Base-by-base conservation (phyloP, 1,140 invertebrate genomes). In the Drosophila busckii region DNA sequence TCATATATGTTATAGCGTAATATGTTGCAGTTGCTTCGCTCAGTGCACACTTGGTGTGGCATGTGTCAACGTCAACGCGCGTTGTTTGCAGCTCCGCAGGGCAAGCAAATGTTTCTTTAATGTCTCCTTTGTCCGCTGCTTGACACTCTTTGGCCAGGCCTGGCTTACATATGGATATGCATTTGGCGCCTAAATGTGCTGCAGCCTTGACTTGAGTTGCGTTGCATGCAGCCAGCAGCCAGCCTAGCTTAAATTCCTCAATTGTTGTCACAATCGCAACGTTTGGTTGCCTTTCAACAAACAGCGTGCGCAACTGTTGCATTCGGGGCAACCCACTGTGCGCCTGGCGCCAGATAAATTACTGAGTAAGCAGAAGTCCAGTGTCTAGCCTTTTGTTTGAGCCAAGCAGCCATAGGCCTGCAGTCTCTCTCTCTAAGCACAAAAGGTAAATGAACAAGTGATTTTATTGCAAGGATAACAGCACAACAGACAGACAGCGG, bases 331-430 rank as follows among this genome's bases (percentile, higher is more conserved):
- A 58, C 80, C 71, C 66, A 62, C 80, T 78, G 71, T 59, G 65
- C 52, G 55, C 28, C 69, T 84, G 78, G 78, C 80, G 80, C 80
- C 80, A 84, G 65, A 34, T 16, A 82, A 84, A 69, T 78, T 60
- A 65, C n/a, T n/a, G n/a, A n/a, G n/a, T n/a, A 61, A 50, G 48
- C 61, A 71, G 66, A 71, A 34, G 40, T 52, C 50, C 16, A 49
- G 48, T 50, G 71, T 73, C 61, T 84, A 54, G 38, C 37, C 37
- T 45, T 59, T 68, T 73, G 53, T 64, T 32, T 42, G 16, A 22
- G 25, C 49, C 23, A 10, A 34, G 26, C 12, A 65, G n/a, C n/a
- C n/a, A n/a, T n/a, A n/a, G n/a, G n/a, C n/a, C n/a, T n/a, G n/a
- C n/a, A n/a, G n/a, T n/a, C n/a, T n/a, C n/a, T n/a, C n/a, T n/a